phyloP scores from a whole-genome alignment of 2,888 invertebrate species.

The Phlogophora meticulosa region DNA sequence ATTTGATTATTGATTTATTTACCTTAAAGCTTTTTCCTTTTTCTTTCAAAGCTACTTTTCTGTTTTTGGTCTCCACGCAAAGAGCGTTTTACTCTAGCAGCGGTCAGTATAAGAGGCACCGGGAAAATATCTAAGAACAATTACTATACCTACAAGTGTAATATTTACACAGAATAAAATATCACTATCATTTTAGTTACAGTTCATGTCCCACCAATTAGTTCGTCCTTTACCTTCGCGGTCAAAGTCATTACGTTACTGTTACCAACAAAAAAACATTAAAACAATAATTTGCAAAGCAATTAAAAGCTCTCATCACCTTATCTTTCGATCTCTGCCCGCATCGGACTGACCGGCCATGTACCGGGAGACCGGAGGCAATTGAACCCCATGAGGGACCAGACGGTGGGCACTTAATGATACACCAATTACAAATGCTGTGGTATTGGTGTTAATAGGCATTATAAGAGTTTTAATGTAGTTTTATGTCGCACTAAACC shows the following conservation, averaged over 20 bases:
- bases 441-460: constrained; percentile 24
- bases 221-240: constrained; percentile 14
- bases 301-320: constrained; percentile 57
- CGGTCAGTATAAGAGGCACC: not conserved
- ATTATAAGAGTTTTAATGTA: constrained; percentile 21
- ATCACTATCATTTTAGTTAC: not conserved
- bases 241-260: constrained; percentile 38
- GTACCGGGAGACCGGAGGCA: constrained; percentile 33
- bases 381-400: constrained; percentile 68
- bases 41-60: not conserved
- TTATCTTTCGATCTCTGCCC: constrained; percentile 65
- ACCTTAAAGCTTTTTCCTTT: too few species aligned
- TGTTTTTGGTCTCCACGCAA: not conserved
- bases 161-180: not conserved
- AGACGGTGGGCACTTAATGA: constrained; percentile 55
- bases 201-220: not conserved
- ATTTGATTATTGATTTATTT: too few species aligned
- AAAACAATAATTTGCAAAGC: constrained; percentile 61
- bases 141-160: too few species aligned
- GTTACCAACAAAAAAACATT: constrained; percentile 46
- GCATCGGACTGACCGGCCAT: constrained; percentile 57
- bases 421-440: constrained; percentile 41
- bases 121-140: not conserved
- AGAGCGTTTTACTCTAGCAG: not conserved
- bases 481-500: not conserved